A percentile compares a stretch with the other conserved stretches of the same genome.
These are phyloP conservation scores for Ochotona curzoniae DNA, from an alignment of 2,113 vertebrate species.

Conservation along the genomic window DNA sequence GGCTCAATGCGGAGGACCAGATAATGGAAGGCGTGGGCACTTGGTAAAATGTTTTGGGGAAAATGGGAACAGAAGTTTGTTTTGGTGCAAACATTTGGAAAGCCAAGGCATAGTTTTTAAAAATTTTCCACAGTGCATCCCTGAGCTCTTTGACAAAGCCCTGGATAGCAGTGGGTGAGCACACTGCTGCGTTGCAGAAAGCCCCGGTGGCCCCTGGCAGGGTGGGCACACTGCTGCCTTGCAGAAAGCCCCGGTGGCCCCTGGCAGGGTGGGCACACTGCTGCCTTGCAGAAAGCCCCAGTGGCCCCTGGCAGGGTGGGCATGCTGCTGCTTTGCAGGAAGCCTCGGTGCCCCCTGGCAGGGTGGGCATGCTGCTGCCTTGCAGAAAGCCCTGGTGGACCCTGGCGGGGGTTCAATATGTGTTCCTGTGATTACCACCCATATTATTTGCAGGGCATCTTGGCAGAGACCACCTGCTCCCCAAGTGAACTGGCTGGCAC, in stretches of 20 bases:
- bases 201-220: not conserved
- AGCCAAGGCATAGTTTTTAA: no score
- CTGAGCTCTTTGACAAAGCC: no score
- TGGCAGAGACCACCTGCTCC: not conserved
- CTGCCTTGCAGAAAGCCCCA: not conserved
- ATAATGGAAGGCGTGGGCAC: not conserved
- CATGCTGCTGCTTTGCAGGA: not conserved
- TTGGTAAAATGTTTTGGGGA: no score
- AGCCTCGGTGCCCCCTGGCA: not conserved
- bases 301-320: no score
- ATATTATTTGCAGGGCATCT: not conserved
- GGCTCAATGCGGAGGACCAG: conserved; percentile 12
- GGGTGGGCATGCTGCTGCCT: not conserved
- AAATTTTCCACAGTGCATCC: no score
- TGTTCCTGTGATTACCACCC: not conserved
- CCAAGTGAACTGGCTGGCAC: not conserved
- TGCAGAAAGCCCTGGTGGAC: not conserved
- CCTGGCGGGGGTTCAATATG: not conserved
- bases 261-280: not conserved
- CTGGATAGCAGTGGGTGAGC: not conserved
- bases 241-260: not conserved
- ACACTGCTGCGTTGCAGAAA: not conserved
- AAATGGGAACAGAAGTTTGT: no score
- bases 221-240: not conserved
- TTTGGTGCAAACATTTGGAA: no score